Evolutionary conservation across 1,140 invertebrate genomes (phyloP), one percentile per base, ranked within the genome.

Genomic region (Zeugodacus cucurbitae): DNA sequence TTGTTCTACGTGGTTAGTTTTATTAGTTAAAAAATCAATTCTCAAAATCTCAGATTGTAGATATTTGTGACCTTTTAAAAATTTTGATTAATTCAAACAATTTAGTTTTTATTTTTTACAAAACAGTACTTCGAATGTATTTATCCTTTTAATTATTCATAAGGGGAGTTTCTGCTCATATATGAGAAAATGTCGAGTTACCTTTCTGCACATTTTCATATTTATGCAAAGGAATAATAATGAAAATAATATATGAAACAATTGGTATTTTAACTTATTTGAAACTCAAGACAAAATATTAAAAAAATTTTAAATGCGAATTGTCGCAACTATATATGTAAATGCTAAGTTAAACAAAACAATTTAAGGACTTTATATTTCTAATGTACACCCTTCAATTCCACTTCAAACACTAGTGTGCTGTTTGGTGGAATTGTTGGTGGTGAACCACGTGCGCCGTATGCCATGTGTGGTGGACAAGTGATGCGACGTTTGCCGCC

Each of bases 401-500:
- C 97, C 67, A 99, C 96, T 89, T 98, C 97, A 93, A 98, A 99
- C 7, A 97, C 94, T 85, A 99, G 94, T 37, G 96, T 96, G 44
- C 96, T 95, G 91, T 98, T 98, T 59, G 96, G 95, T 87, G 98
- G 97, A 94, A 99, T 98, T 1, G 95, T 95, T 91, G 97, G 97
- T 11, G 96, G 96, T 67, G 95, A 96, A 88, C 97, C 97, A 93
- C 96, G 96, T 62, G 95, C 94, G 58, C 97, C 97, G 93, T 98
- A 98, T 95, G 95, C 98, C 95, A 98, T 96, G 41, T 95, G 94
- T 87, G 98, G 95, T 88, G 98, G 98, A 92, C 98, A 96, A 8
- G 95, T 96, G 74, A 99, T 95, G 90, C 95, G 95, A 91, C 98
- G 95, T 93, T 98, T 98, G 87, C 98, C 98, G 44, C 98, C 98